Percentiles rank a stretch among this genome's conserved stretches.
Evolutionary conservation across 2,888 invertebrate genomes (phyloP).

Genomic region (Stegana nigrithorax): DNA sequence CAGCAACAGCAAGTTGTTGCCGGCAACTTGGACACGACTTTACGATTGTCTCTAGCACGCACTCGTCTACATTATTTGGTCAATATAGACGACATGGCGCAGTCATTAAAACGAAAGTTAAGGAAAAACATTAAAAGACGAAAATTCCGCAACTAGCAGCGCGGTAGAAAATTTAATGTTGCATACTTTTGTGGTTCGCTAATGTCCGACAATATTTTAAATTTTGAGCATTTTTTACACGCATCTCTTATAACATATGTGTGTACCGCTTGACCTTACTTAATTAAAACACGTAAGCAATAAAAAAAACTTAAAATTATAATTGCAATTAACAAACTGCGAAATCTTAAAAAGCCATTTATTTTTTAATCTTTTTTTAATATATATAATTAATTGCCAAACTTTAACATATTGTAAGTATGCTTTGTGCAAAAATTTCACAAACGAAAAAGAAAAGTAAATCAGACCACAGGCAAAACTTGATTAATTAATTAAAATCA

Average conservation of each 20-base stretch:
- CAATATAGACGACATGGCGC: constrained; percentile 61
- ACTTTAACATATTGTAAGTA: not conserved
- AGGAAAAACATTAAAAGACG: not conserved
- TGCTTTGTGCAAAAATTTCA: constrained; percentile 44
- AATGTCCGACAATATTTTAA: too few relatives aligned
- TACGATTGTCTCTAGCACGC: constrained; percentile 17
- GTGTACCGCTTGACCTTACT: too few relatives aligned
- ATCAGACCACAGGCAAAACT: not conserved
- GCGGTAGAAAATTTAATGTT: not conserved
- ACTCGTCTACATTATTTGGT: constrained; percentile 51
- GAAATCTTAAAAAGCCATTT: too few relatives aligned
- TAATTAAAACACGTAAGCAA: not conserved
- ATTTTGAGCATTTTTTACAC: too few relatives aligned
- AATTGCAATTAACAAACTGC: not conserved
- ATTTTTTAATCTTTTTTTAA: not conserved
- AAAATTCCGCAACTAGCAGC: not conserved
- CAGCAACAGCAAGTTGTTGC: constrained; percentile 24
- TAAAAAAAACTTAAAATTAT: not conserved
- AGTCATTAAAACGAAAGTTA: constrained; percentile 47
- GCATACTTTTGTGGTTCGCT: not conserved
- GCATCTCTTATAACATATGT: too few relatives aligned
- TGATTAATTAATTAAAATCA: constrained; percentile 26
- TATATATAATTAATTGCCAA: not conserved
- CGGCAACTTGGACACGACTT: constrained; percentile 14
- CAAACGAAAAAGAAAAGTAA: constrained; percentile 51